phyloP scores from a whole-genome alignment of 2,888 invertebrate species.

The Aethes cnicana region DNA sequence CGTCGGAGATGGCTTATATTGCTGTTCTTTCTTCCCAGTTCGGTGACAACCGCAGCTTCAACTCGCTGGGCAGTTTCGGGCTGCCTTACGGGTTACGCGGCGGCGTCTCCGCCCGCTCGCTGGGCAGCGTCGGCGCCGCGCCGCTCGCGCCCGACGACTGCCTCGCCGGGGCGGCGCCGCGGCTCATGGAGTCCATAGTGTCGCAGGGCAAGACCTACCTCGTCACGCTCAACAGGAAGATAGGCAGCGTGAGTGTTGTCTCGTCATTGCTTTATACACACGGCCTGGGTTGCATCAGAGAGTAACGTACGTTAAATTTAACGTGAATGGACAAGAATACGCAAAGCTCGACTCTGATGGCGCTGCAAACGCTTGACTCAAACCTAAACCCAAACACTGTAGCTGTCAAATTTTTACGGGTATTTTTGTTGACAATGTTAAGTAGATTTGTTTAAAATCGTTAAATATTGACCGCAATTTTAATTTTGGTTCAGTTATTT shows the following conservation, averaged over 20 bases:
- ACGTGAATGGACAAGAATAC: too few relatives aligned
- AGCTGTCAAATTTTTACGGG: too few relatives aligned
- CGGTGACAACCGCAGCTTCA: slow-evolving; percentile 62
- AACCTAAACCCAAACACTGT: too few relatives aligned
- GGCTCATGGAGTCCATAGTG: slow-evolving; percentile 74
- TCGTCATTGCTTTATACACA: background rate
- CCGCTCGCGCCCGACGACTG: slow-evolving; percentile 47
- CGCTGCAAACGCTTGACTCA: too few relatives aligned
- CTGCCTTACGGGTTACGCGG: slow-evolving; percentile 52
- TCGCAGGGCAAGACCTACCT: slow-evolving; percentile 72
- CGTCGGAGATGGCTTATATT: too few relatives aligned
- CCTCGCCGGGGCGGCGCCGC: slow-evolving; percentile 50
- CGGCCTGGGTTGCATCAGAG: too few relatives aligned
- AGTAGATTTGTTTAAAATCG: too few relatives aligned
- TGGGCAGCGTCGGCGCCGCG: slow-evolving; percentile 23
- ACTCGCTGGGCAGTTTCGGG: slow-evolving; percentile 60
- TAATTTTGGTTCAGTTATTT: too few relatives aligned
- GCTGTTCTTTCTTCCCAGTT: slow-evolving; percentile 42
- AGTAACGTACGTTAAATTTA: too few relatives aligned
- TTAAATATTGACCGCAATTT: too few relatives aligned
- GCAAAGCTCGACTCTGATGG: too few relatives aligned
- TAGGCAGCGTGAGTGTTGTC: slow-evolving; percentile 62
- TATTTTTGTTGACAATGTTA: too few relatives aligned
- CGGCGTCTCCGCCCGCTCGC: slow-evolving; percentile 34
- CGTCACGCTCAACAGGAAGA: slow-evolving; percentile 68